phyloP scores from a whole-genome alignment of 2,888 invertebrate species.

The Rhagophthalmus giganteus region DNA sequence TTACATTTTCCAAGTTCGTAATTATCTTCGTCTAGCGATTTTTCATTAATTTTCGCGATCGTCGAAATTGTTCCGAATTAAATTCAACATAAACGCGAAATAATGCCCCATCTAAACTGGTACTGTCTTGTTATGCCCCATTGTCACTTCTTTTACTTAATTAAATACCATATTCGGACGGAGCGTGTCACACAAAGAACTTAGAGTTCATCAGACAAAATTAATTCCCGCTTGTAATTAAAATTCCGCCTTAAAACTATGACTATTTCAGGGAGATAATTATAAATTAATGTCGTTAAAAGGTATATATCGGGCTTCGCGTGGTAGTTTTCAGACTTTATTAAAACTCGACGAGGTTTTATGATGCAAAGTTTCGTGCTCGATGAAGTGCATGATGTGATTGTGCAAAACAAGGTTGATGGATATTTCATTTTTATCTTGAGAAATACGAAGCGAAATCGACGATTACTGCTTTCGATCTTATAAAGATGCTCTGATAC shows the following conservation, averaged over 20 bases:
- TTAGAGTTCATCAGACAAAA: slow-evolving; percentile 8
- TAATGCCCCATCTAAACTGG: no score
- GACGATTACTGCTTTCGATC: neutral
- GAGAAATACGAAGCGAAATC: slow-evolving; percentile 14
- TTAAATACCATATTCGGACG: slow-evolving; percentile 12
- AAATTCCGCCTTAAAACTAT: slow-evolving; percentile 18
- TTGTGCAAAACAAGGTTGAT: slow-evolving; percentile 19
- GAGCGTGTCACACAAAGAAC: slow-evolving; percentile 11
- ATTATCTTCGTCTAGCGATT: neutral
- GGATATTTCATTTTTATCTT: slow-evolving; percentile 10
- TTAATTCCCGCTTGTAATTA: slow-evolving; percentile 18
- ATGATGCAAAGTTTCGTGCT: slow-evolving; percentile 26
- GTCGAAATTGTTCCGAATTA: neutral
- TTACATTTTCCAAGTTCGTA: neutral
- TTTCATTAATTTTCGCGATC: neutral
- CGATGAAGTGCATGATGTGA: slow-evolving; percentile 34
- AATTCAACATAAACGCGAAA: neutral
- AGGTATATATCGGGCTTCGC: slow-evolving; percentile 18
- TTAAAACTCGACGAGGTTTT: slow-evolving; percentile 32
- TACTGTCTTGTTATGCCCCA: slow-evolving; percentile 6
- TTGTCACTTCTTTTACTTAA: slow-evolving; percentile 13
- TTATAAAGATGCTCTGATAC: neutral
- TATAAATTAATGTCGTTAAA: slow-evolving; percentile 24
- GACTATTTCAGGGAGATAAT: slow-evolving; percentile 21
- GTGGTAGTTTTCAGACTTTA: slow-evolving; percentile 21